Conservation (phyloP, 2,888 invertebrate species). For the Drosophila melanocephala region DNA sequence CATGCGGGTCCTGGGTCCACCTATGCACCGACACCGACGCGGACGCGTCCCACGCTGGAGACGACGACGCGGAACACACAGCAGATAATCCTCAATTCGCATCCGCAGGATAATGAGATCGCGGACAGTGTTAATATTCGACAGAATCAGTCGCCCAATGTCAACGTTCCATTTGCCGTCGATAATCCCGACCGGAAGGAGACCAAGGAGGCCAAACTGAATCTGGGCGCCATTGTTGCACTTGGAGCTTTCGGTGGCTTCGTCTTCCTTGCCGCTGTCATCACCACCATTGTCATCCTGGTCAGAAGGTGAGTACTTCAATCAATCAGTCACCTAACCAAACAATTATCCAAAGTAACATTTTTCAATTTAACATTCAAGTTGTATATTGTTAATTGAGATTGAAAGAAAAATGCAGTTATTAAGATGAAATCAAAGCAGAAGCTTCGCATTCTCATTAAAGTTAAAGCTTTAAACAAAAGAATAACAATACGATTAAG, state of each 20-base stretch:
- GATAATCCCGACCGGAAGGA: slow-evolving; percentile 87
- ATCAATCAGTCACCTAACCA: not conserved
- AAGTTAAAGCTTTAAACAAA: not conserved
- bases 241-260: slow-evolving; percentile 96
- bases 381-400: not conserved
- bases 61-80: slow-evolving; percentile 85
- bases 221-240: slow-evolving; percentile 94
- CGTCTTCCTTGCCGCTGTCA: slow-evolving; percentile 94
- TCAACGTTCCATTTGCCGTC: slow-evolving; percentile 89
- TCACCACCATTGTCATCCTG: slow-evolving; percentile 94
- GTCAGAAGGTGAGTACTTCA: slow-evolving; percentile 90
- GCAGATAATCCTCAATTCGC: slow-evolving; percentile 87
- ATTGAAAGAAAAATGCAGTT: not conserved
- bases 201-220: slow-evolving; percentile 88
- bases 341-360: not conserved
- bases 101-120: slow-evolving; percentile 94
- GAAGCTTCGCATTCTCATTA: not conserved
- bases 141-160: slow-evolving; percentile 89
- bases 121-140: slow-evolving; percentile 86
- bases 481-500: not conserved
- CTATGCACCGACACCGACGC: slow-evolving; percentile 62
- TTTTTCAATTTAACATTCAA: slow-evolving; percentile 1
- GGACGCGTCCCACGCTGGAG: slow-evolving; percentile 72
- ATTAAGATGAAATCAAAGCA: not conserved
- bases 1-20: slow-evolving; percentile 45